phyloP scores from a whole-genome alignment of 2,888 invertebrate genomes.

The Ramazzottius varieornatus region DNA sequence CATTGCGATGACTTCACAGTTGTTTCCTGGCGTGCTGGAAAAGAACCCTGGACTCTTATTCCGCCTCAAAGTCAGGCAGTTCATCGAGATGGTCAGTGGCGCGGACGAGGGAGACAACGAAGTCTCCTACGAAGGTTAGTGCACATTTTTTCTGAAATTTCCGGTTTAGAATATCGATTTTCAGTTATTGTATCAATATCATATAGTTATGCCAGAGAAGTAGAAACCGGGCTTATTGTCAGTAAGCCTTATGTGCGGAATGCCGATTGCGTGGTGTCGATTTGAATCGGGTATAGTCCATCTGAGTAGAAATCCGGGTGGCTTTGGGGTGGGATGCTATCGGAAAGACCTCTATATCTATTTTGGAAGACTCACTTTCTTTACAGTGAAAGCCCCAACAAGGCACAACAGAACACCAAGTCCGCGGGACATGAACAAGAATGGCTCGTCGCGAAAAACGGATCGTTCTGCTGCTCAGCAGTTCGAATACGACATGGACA shows the following conservation, averaged over 20 bases:
- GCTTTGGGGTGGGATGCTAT: too few species aligned
- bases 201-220: too few species aligned
- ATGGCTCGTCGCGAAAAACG: not conserved
- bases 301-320: too few species aligned
- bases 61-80: slow-evolving; percentile 86
- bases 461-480: not conserved
- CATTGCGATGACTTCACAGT: slow-evolving; percentile 55
- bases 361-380: too few species aligned
- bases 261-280: too few species aligned
- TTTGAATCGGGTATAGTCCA: too few species aligned
- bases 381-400: not conserved
- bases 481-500: not conserved
- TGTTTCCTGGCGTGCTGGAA: slow-evolving; percentile 79
- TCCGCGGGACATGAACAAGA: not conserved
- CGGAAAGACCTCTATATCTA: too few species aligned
- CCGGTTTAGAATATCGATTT: too few species aligned
- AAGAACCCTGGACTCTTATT: slow-evolving; percentile 68
- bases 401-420: not conserved
- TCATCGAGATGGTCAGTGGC: slow-evolving; percentile 81
- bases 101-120: slow-evolving; percentile 38
- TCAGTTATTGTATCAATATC: too few species aligned
- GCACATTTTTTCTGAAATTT: not conserved
- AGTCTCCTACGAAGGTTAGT: not conserved
- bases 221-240: too few species aligned
- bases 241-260: too few species aligned